phyloP scores from a whole-genome alignment of 2,888 invertebrate species.

The Pemphredon lugubris region DNA sequence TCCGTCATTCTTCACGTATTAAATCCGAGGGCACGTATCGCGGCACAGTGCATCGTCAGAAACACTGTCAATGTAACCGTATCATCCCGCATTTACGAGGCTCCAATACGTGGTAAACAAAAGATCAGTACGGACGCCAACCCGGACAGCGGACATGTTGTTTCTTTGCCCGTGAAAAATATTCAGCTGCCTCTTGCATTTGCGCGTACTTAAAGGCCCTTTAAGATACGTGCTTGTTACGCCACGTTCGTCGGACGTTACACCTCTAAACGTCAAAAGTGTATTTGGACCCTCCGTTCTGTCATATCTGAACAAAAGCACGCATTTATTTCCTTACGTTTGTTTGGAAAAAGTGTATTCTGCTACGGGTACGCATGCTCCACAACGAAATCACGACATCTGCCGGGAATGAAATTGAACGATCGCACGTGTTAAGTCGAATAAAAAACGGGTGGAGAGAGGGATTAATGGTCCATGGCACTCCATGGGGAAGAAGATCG shows the following conservation, averaged over 20 bases:
- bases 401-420: neutral
- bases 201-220: slow-evolving; percentile 12
- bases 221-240: neutral
- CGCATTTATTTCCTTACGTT: slow-evolving; percentile 39
- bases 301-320: slow-evolving; percentile 34
- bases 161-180: slow-evolving; percentile 42
- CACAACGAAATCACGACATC: slow-evolving; percentile 2
- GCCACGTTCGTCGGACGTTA: slow-evolving; percentile 2
- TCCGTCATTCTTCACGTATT: slow-evolving; percentile 69
- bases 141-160: slow-evolving; percentile 73
- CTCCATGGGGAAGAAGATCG: too few species aligned
- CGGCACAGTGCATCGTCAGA: slow-evolving; percentile 40
- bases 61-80: slow-evolving; percentile 28
- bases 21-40: slow-evolving; percentile 32
- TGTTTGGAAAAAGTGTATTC: slow-evolving; percentile 46
- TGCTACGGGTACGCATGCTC: slow-evolving; percentile 47
- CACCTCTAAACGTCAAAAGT: neutral
- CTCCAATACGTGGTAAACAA: slow-evolving; percentile 69
- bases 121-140: slow-evolving; percentile 69
- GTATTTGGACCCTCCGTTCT: slow-evolving; percentile 15
- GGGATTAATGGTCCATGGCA: neutral
- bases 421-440: slow-evolving; percentile 2
- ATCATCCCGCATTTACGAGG: slow-evolving; percentile 36
- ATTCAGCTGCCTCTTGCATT: slow-evolving; percentile 24
- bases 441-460: neutral